A percentile compares a stretch with the other conserved stretches of the same genome.
These are phyloP conservation scores for Tribolium madens DNA, from an alignment of 1,140 invertebrate genomes.

Conservation along the genomic window DNA sequence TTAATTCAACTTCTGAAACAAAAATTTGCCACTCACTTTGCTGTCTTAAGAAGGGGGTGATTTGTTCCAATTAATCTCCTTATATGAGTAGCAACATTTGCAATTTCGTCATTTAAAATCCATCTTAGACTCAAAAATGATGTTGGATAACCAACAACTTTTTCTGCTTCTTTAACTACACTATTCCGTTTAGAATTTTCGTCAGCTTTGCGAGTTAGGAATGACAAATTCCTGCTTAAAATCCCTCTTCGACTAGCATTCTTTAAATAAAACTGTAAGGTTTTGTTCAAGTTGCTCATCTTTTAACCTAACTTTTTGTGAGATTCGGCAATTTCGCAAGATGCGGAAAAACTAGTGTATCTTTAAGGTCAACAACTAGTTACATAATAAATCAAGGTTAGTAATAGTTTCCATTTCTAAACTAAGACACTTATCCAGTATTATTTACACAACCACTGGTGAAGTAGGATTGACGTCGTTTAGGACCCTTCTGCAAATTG, in stretches of 20 bases:
- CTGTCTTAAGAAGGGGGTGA: slow-evolving; percentile 92
- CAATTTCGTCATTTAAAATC: slow-evolving; percentile 92
- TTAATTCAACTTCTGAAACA: not conserved
- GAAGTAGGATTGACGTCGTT: not conserved
- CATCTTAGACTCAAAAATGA: slow-evolving; percentile 93
- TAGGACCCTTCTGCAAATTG: not conserved
- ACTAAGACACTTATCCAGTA: not conserved
- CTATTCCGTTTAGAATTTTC: slow-evolving; percentile 3
- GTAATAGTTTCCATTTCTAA: not conserved
- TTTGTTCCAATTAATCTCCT: slow-evolving; percentile 93
- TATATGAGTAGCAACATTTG: slow-evolving; percentile 90
- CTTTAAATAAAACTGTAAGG: not conserved
- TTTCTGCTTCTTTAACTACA: slow-evolving; percentile 88
- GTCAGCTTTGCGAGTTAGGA: not conserved
- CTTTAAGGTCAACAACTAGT: not conserved
- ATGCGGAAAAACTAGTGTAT: no score
- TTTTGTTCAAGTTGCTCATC: not conserved
- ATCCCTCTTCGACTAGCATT: not conserved
- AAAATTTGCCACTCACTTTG: slow-evolving; percentile 72
- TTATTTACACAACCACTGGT: not conserved
- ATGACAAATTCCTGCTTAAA: not conserved
- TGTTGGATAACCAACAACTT: slow-evolving; percentile 94
- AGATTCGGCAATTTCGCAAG: no score
- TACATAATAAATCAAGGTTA: not conserved
- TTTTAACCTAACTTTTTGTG: not conserved